Conservation (phyloP, 2,888 invertebrate genomes). For the Pheosia gnoma region DNA sequence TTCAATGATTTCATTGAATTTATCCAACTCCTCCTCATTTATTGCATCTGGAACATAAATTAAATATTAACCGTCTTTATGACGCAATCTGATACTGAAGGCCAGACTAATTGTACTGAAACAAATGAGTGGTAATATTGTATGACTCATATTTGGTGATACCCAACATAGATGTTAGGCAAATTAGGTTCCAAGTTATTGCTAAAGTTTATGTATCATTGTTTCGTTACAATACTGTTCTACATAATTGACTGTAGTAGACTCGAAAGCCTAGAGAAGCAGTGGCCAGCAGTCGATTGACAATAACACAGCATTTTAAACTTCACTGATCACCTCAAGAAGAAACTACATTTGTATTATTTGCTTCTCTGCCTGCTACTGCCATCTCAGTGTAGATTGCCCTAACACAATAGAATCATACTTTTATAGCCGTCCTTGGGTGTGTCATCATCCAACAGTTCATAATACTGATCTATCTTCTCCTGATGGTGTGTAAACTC, state of each 20-base stretch:
- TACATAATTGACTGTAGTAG: no score
- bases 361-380: no score
- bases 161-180: background rate
- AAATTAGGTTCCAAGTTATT: no score
- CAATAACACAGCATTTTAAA: no score
- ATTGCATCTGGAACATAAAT: slow-evolving; percentile 85
- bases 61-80: background rate
- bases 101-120: background rate
- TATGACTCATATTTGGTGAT: background rate
- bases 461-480: slow-evolving; percentile 95
- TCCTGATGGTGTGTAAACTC: slow-evolving; percentile 97
- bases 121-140: background rate
- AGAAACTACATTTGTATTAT: no score
- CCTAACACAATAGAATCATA: slow-evolving; percentile 58
- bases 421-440: slow-evolving; percentile 86
- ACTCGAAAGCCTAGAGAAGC: no score
- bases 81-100: background rate
- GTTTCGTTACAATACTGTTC: no score
- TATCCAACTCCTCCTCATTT: slow-evolving; percentile 88
- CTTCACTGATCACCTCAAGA: no score
- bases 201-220: no score
- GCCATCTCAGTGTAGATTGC: no score
- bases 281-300: no score
- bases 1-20: slow-evolving; percentile 87
- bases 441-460: slow-evolving; percentile 88